Evolutionary conservation across 2,888 invertebrate genomes (phyloP).

Genomic region (Acrobasis consociella): DNA sequence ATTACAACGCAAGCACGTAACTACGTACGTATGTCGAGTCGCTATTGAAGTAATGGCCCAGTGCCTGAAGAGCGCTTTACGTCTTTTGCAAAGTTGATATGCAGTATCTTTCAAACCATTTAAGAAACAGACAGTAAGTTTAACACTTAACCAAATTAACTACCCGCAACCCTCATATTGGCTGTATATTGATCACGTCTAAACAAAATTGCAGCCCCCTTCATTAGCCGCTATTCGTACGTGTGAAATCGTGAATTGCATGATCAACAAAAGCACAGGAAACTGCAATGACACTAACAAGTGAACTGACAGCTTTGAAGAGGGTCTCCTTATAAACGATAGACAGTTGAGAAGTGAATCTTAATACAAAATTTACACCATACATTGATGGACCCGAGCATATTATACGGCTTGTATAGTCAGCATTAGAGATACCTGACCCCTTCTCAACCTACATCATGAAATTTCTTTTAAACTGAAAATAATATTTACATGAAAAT

Average conservation of each 20-base stretch:
- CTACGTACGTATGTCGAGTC: too few species aligned
- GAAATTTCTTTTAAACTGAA: too few species aligned
- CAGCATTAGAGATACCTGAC: too few species aligned
- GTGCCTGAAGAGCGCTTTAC: too few species aligned
- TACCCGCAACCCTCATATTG: neutral
- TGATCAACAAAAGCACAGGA: slow-evolving; percentile 65
- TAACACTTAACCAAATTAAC: neutral
- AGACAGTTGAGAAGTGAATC: neutral
- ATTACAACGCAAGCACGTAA: too few species aligned
- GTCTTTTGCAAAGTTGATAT: too few species aligned
- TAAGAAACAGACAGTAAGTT: slow-evolving; percentile 17
- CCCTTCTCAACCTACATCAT: too few species aligned
- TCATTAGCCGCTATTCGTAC: slow-evolving; percentile 20
- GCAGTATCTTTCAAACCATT: too few species aligned
- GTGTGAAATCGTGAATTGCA: slow-evolving; percentile 23
- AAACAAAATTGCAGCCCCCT: slow-evolving; percentile 19
- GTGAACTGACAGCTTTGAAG: slow-evolving; percentile 59
- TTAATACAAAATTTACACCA: neutral
- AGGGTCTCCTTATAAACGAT: slow-evolving; percentile 47
- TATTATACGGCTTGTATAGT: too few species aligned
- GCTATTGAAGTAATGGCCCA: too few species aligned
- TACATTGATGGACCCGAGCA: too few species aligned
- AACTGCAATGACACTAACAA: slow-evolving; percentile 67
- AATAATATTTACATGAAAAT: too few species aligned
- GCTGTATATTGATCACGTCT: slow-evolving; percentile 4